Conservation (phyloP, 2,797 vertebrate genomes). For the Emydoidea blandingii region DNA sequence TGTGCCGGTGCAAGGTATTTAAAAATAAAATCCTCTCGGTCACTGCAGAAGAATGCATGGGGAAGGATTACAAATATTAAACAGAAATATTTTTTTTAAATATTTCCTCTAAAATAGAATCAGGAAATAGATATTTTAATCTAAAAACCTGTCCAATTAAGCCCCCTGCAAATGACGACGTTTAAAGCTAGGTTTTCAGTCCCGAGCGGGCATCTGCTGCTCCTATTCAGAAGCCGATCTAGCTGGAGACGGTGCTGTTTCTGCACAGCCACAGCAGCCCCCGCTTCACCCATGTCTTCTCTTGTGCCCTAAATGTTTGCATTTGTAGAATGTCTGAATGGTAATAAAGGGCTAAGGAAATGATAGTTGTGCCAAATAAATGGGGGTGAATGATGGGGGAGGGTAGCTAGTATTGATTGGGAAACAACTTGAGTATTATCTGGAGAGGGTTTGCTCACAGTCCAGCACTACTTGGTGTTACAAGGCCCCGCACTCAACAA, state of each 20-base stretch:
- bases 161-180: conserved; percentile 31
- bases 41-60: conserved; percentile 17
- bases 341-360: conserved; percentile 64
- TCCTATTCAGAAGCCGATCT: not conserved
- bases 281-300: conserved; percentile 33
- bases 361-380: conserved; percentile 67
- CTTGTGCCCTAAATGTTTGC: conserved; percentile 58
- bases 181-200: conserved; percentile 7
- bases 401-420: conserved; percentile 59
- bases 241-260: not conserved
- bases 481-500: conserved; percentile 76
- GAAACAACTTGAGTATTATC: conserved; percentile 65
- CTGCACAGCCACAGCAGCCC: not conserved
- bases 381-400: conserved; percentile 63
- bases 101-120: not conserved
- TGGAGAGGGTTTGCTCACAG: conserved; percentile 60
- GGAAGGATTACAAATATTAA: not conserved
- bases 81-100: conserved; percentile 1
- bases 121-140: conserved; percentile 38
- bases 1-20: not conserved
- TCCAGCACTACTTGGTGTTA: conserved; percentile 47
- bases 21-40: conserved; percentile 1
- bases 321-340: conserved; percentile 41
- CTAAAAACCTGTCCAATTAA: conserved; percentile 49
- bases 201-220: conserved; percentile 31